A percentile compares a stretch with the other conserved stretches of the same genome.
These are phyloP conservation scores for Drepana arcuata DNA, from an alignment of 1,140 invertebrate species.

Conservation along the genomic window DNA sequence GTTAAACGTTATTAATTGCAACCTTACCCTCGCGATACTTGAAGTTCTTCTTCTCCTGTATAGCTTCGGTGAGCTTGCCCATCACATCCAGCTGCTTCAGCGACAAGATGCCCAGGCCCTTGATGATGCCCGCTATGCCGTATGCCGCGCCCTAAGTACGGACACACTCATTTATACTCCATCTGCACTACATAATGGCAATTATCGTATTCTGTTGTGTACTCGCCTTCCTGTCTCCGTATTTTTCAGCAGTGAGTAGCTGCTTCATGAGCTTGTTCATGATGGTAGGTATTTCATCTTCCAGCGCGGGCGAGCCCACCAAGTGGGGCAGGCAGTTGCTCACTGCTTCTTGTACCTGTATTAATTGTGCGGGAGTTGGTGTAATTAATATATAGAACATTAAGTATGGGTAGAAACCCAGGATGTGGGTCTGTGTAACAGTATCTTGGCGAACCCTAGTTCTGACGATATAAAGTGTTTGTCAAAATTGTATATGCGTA, in stretches of 20 bases:
- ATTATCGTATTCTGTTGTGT: too few relatives aligned
- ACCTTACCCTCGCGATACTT: conserved; percentile 87
- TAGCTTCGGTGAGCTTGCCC: conserved; percentile 92
- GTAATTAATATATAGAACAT: too few relatives aligned
- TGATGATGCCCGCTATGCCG: conserved; percentile 91
- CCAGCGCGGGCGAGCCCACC: conserved; percentile 86
- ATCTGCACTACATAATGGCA: not conserved
- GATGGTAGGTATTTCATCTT: conserved; percentile 89
- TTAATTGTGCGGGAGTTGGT: too few relatives aligned
- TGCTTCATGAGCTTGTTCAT: conserved; percentile 91
- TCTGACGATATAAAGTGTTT: too few relatives aligned
- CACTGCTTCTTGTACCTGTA: conserved; percentile 97
- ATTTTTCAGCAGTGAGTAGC: conserved; percentile 93
- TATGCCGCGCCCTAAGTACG: conserved; percentile 83
- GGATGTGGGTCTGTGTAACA: too few relatives aligned
- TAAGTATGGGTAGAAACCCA: too few relatives aligned
- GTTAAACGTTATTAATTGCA: too few relatives aligned
- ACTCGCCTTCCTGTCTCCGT: conserved; percentile 89
- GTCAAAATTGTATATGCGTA: too few relatives aligned
- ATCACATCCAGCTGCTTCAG: conserved; percentile 97
- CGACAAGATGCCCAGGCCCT: conserved; percentile 96
- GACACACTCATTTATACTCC: conserved; percentile 2
- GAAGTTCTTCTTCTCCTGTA: conserved; percentile 98
- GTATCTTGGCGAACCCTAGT: too few relatives aligned
- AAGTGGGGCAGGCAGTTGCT: conserved; percentile 96